Conservation (phyloP, 2,797 vertebrate genomes). For the Botia kubotai region DNA sequence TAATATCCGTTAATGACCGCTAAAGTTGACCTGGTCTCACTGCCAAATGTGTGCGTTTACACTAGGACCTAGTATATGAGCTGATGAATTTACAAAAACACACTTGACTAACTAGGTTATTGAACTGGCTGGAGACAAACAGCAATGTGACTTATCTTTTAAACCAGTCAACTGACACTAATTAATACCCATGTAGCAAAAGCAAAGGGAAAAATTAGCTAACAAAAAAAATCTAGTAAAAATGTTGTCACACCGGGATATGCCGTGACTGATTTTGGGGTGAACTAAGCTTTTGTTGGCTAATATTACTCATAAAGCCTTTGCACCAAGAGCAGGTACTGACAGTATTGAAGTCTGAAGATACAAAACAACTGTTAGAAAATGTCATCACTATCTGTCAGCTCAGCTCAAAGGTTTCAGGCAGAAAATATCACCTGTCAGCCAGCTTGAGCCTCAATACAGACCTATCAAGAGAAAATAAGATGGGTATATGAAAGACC, state of each 20-base stretch:
- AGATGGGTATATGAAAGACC: background rate
- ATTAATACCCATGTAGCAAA: slow-evolving; percentile 31
- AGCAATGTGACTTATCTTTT: background rate
- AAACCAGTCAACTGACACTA: background rate
- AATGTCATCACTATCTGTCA: slow-evolving; percentile 75
- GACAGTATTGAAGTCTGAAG: slow-evolving; percentile 67
- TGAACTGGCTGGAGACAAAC: slow-evolving; percentile 10
- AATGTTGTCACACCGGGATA: slow-evolving; percentile 38
- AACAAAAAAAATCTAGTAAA: slow-evolving; percentile 50
- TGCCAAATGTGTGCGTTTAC: too few relatives aligned
- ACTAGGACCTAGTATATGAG: background rate
- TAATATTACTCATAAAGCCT: slow-evolving; percentile 75
- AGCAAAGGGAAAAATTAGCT: slow-evolving; percentile 53
- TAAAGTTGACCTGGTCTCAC: slow-evolving; percentile 27
- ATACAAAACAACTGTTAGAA: slow-evolving; percentile 67
- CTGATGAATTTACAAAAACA: slow-evolving; percentile 21
- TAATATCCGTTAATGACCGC: background rate
- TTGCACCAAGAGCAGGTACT: slow-evolving; percentile 75
- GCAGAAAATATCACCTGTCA: slow-evolving; percentile 39
- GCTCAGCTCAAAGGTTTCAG: slow-evolving; percentile 38
- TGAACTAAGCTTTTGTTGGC: slow-evolving; percentile 76
- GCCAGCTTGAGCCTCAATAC: slow-evolving; percentile 22
- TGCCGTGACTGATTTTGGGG: slow-evolving; percentile 53
- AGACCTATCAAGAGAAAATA: background rate
- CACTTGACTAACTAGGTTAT: background rate